Evolutionary conservation across 1,140 invertebrate genomes (phyloP), one percentile per base, ranked within the genome.

Genomic region (Brachystomella parvula): DNA sequence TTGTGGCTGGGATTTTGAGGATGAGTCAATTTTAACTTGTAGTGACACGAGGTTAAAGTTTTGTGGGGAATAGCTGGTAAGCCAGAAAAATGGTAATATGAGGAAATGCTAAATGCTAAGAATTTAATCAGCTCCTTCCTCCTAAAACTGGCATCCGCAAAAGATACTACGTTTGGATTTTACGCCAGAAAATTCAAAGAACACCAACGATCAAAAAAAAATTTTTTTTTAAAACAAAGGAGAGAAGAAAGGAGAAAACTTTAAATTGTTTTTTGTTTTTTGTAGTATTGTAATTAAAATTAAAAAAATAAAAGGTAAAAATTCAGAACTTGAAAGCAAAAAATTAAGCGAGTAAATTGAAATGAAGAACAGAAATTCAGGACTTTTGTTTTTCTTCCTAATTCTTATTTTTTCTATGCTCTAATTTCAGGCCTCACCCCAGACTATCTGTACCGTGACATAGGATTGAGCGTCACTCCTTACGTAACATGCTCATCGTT

Each of bases 391-490:
- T n/a, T n/a, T n/a, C n/a, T n/a, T n/a, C n/a, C n/a, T n/a, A n/a
- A n/a, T n/a, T n/a, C n/a, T n/a, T n/a, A n/a, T n/a, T n/a, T n/a
- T n/a, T n/a, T n/a, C n/a, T n/a, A n/a, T n/a, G n/a, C n/a, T n/a
- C n/a, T n/a, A n/a, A n/a, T n/a, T n/a, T n/a, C n/a, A n/a, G n/a
- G n/a, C n/a, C n/a, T n/a, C n/a, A n/a, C n/a, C n/a, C n/a, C n/a
- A n/a, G n/a, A 44, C 39, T 44, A 53, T 53, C 12, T 53, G 21
- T 53, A 24, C 24, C 49, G 49, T 53, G 49, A 24, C 49, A 15
- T 24, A 53, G n/a, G n/a, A n/a, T n/a, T 53, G 49, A 53, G 49
- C 24, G 49, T 53, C 49, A 53, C 49, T 53, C 12, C 49, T 26
- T 53, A 53, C 49, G 12, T 53, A 53, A 15, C 6, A 17, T 19